Percentiles rank a stretch among this genome's conserved stretches.
These are phyloP conservation scores for Tinamus major DNA, from an alignment of 2,797 vertebrate genomes.

Conservation along the genomic window DNA sequence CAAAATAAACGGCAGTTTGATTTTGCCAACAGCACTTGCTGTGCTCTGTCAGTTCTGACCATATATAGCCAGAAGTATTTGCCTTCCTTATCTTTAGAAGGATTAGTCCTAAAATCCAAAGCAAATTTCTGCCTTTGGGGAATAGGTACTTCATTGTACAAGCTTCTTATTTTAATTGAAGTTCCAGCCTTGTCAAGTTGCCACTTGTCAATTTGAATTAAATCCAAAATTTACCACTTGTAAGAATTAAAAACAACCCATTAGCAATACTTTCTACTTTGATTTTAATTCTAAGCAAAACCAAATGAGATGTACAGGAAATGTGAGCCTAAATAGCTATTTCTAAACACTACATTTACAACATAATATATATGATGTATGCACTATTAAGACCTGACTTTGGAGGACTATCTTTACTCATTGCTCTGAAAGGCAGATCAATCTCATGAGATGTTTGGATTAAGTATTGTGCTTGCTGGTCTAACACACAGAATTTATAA, in stretches of 20 bases:
- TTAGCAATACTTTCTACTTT: not conserved
- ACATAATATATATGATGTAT: not conserved
- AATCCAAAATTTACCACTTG: not conserved
- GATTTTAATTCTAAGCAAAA: not conserved
- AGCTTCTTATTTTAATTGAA: not conserved
- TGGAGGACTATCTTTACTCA: not conserved
- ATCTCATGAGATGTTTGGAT: not conserved
- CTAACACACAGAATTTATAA: not conserved
- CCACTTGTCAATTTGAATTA: not conserved
- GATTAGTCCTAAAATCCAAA: conserved; percentile 31
- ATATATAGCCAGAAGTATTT: not conserved
- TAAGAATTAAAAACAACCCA: not conserved
- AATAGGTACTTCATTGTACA: not conserved
- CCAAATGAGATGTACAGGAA: not conserved
- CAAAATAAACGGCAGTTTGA: not conserved
- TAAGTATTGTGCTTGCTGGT: not conserved
- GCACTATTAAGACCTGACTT: not conserved
- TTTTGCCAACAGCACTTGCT: not conserved
- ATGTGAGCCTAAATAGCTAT: not conserved
- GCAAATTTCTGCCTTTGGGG: not conserved
- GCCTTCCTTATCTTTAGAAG: not conserved
- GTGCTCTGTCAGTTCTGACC: not conserved
- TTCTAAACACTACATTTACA: not conserved
- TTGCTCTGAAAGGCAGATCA: not conserved
- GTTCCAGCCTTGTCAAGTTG: not conserved